These are phyloP conservation scores for Oncorhynchus keta DNA, from an alignment of 2,113 vertebrate species.

Conservation along the genomic window DNA sequence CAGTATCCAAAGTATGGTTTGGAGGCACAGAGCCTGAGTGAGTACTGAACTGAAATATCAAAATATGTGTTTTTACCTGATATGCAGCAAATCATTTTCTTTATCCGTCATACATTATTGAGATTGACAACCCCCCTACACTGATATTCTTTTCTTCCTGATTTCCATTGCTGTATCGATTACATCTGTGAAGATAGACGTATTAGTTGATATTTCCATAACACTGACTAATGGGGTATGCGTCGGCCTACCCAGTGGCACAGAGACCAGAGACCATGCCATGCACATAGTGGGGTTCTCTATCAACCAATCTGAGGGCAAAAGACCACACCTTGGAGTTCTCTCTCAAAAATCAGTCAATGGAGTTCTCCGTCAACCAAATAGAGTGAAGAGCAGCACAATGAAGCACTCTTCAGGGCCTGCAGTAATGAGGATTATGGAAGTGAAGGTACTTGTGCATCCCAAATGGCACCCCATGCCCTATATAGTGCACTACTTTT, in stretches of 20 bases:
- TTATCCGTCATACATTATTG: background rate
- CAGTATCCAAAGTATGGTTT: slow-evolving; percentile 49
- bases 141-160: background rate
- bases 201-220: background rate
- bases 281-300: slow-evolving; percentile 17
- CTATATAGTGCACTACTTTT: background rate
- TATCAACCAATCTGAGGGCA: slow-evolving; percentile 20
- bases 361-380: slow-evolving; percentile 27
- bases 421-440: slow-evolving; percentile 36
- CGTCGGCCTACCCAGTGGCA: slow-evolving; percentile 32
- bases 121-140: background rate
- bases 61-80: too few species aligned
- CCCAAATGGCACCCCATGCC: background rate
- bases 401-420: slow-evolving; percentile 44
- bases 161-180: background rate
- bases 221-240: background rate
- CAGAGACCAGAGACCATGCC: background rate
- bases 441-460: slow-evolving; percentile 27
- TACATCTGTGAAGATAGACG: background rate
- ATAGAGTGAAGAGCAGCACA: slow-evolving; percentile 23
- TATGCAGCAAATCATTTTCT: slow-evolving; percentile 3
- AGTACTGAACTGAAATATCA: slow-evolving; percentile 51
- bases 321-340: slow-evolving; percentile 24
- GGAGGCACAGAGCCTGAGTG: slow-evolving; percentile 57
- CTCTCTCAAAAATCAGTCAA: background rate